Evolutionary conservation across 2,797 vertebrate genomes (phyloP), one percentile per base, ranked within the genome.

Genomic region (Anomalospiza imberbis): DNA sequence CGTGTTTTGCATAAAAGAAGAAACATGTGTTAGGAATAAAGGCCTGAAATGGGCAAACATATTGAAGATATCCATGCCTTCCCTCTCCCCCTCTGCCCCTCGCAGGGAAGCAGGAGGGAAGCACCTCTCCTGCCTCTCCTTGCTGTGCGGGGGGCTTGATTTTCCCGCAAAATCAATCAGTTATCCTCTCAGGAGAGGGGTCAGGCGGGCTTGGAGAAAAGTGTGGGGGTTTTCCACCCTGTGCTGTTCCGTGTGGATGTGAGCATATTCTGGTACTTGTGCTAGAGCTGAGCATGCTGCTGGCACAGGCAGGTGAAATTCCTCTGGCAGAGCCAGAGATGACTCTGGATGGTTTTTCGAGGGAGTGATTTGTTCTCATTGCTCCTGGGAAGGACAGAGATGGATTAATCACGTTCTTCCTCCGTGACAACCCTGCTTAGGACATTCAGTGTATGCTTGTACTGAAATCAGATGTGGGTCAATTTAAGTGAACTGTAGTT

Each of bases 21-120:
- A 95, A 98, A 97, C 97, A 98, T 53, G 79, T 98, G 97, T 93
- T 95, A 86, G 87, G 91, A 95, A 96, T 74, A 87, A 97, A 85
- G 87, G 82, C 76, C 96, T 20, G 21, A 91, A 97, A 92, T 82
- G 89, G 95, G 89, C 95, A 97, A 95, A 93, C 88, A 84, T 91
- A 45, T 72, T 96, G 97, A 94, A 96, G 86, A 85, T 93, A 78
- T 15, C 72, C 74, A 84, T 17, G 53, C 60, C 24, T 85, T 65
- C 51, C 73, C 71, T 71, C 76, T 95, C 62, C 29, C 48, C 12
- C 50, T 40, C 32, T 72, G 85, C 74, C 31, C 88, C 63, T 81
- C 0, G 1, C 79, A 79, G 85, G 85, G 47, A 32, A 88, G 62
- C 50, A 44, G 89, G 62, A 22, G 7, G 48, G 76, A 92, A 83